Evolutionary conservation across 1,140 invertebrate species (phyloP), one percentile per base, ranked within the genome.

Genomic region (Ptiloglossa arizonensis): DNA sequence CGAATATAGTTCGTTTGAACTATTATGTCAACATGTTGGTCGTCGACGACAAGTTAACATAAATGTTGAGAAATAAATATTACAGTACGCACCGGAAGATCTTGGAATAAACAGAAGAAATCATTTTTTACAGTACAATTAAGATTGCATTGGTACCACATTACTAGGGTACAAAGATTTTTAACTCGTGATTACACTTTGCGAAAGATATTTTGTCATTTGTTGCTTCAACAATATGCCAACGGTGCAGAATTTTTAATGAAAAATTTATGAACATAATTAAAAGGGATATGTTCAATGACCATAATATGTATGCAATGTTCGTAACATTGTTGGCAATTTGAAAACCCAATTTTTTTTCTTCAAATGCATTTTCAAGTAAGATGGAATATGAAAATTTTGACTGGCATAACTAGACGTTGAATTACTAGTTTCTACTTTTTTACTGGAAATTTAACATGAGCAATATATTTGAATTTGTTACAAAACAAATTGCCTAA

Each of bases 251-350:
- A 74, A 64, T 57, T 52, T 22, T 24, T 72, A 19, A 38, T 56
- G 52, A 64, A 69, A 66, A 50, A 74, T 32, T 32, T 62, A 41
- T 62, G 59, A 9, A 24, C 59, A 66, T 19, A 35, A 32, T 66
- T 66, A 66, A 27, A 29, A 66, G 48, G 24, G n/a, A 66, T 17
- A 50, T 66, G 29, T 66, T 19, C 29, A 50, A 32, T 35, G 48
- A 32, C 19, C 48, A 19, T 50, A 50, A 50, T 17, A 48, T 48
- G 46, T n/a, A n/a, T n/a, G n/a, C n/a, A n/a, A n/a, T n/a, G n/a
- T n/a, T n/a, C n/a, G n/a, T n/a, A n/a, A n/a, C 46, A 48, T 48
- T 19, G 11, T 41, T 27, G 24, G 60, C 35, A 63, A 44, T 5
- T 38, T 63, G 60, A 63, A 13, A 41, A 63, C 9, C 41, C 60